phyloP scores from a whole-genome alignment of 2,113 vertebrate genomes.

The Strigops habroptila region DNA sequence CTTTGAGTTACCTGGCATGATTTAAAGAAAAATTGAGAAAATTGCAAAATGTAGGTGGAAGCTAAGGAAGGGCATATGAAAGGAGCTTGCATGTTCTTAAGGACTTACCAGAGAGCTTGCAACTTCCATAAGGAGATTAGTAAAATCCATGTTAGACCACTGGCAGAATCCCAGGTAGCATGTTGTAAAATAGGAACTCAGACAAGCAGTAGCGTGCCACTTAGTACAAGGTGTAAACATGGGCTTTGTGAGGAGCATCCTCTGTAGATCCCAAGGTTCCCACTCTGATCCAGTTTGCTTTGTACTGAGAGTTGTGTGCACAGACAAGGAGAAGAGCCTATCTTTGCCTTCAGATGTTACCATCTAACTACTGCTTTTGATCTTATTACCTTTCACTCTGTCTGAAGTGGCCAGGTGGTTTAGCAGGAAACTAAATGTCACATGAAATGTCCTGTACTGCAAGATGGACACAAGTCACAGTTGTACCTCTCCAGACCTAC shows the following conservation, averaged over 20 bases:
- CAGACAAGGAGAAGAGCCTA: neutral
- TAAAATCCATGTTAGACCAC: neutral
- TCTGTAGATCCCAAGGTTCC: neutral
- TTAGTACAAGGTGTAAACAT: neutral
- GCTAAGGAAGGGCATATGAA: neutral
- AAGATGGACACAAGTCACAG: neutral
- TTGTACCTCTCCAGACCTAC: neutral
- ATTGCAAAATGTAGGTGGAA: neutral
- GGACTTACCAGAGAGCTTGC: neutral
- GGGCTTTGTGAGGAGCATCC: neutral
- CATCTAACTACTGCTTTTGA: neutral
- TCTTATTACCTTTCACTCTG: neutral
- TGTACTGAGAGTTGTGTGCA: fast-evolving
- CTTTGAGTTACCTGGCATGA: neutral
- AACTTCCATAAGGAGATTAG: neutral
- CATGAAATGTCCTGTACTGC: neutral
- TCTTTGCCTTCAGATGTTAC: neutral
- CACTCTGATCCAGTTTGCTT: neutral
- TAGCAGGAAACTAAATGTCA: neutral
- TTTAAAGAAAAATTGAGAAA: neutral
- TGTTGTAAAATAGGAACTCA: neutral
- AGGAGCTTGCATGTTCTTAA: neutral
- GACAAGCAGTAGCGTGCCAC: neutral
- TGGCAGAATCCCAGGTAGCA: neutral
- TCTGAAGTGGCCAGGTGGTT: neutral